phyloP scores from a whole-genome alignment of 2,113 vertebrate species.

The Rhea americana region DNA sequence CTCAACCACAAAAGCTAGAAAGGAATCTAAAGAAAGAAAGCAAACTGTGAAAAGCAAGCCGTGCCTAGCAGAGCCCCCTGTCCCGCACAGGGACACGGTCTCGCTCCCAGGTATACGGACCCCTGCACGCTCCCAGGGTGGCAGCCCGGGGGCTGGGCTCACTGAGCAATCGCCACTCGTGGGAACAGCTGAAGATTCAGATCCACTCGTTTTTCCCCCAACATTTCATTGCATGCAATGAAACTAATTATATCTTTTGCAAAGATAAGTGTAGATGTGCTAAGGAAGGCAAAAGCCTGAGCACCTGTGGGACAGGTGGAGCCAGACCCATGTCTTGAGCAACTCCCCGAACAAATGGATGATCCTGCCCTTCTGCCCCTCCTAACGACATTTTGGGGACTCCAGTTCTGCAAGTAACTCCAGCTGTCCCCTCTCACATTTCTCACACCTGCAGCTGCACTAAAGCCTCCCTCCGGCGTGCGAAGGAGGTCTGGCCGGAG shows the following conservation, averaged over 20 bases:
- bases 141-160: not conserved
- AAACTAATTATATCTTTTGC: conserved; percentile 35
- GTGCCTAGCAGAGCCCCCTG: not conserved
- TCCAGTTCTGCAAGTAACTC: conserved; percentile 23
- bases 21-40: not conserved
- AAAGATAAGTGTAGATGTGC: conserved; percentile 53
- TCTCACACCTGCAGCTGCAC: conserved; percentile 37
- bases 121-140: rapidly evolving
- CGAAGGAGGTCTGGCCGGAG: not conserved
- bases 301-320: conserved; percentile 55
- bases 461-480: not conserved
- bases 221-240: not conserved
- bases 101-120: not conserved
- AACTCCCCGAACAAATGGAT: conserved; percentile 17
- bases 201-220: not conserved
- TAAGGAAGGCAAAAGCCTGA: conserved; percentile 15
- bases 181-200: not conserved
- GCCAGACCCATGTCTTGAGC: conserved; percentile 37
- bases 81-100: rapidly evolving
- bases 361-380: conserved; percentile 36
- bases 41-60: not conserved
- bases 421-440: conserved; percentile 42
- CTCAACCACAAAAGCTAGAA: not conserved
- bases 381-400: conserved; percentile 16
- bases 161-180: not conserved